phyloP scores from a whole-genome alignment of 2,888 invertebrate genomes.

The Lydus trimaculatus region DNA sequence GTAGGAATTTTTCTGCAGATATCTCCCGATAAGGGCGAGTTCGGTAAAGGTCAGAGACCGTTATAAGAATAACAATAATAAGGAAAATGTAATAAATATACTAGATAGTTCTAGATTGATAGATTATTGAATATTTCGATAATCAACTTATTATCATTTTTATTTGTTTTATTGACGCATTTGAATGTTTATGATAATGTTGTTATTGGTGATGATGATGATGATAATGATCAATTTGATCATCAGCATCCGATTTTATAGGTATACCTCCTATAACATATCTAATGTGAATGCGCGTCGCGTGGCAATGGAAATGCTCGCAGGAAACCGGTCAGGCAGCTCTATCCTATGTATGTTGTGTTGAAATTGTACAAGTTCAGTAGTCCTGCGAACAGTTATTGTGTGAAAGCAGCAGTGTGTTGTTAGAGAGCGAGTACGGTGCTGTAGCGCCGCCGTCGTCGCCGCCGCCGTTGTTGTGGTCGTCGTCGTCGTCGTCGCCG shows the following conservation, averaged over 20 bases:
- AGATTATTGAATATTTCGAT: no score
- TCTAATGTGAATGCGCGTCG: slow-evolving; percentile 23
- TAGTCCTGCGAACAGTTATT: slow-evolving; percentile 32
- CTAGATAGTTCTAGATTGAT: not conserved
- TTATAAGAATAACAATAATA: not conserved
- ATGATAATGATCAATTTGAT: no score
- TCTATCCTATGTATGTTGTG: slow-evolving; percentile 21
- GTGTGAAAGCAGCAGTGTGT: slow-evolving; percentile 28
- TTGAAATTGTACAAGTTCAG: slow-evolving; percentile 23
- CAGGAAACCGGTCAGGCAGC: slow-evolving; percentile 33
- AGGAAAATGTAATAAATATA: no score
- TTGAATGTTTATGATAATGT: no score
- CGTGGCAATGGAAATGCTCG: slow-evolving; percentile 22
- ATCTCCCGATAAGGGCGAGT: not conserved
- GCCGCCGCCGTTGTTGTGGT: not conserved
- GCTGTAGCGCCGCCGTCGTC: slow-evolving; percentile 28
- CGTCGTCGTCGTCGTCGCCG: not conserved
- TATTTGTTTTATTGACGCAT: no score
- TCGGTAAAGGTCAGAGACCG: not conserved
- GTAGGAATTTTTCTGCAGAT: not conserved
- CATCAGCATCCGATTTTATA: not conserved
- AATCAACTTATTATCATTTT: no score
- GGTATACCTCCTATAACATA: not conserved
- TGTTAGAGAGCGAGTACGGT: slow-evolving; percentile 29
- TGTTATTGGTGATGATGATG: not conserved